Evolutionary conservation across 2,888 invertebrate species (phyloP).

Genomic region (Teleogryllus oceanicus): DNA sequence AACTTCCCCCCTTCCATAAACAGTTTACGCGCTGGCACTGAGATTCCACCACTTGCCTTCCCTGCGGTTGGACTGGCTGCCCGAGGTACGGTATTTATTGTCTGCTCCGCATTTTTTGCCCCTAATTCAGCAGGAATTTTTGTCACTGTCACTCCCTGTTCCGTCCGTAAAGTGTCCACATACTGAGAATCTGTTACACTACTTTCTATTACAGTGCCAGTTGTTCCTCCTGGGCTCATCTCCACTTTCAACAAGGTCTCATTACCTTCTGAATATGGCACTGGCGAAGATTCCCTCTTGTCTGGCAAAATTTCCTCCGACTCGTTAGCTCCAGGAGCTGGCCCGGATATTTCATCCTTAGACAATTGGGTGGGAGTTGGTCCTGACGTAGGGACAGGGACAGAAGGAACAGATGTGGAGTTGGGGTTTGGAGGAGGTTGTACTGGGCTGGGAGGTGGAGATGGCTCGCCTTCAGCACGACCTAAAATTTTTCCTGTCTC

Average conservation of each 20-base stretch:
- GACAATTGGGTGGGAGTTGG: slow-evolving; percentile 19
- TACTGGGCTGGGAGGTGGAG: slow-evolving; percentile 52
- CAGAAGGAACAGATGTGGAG: slow-evolving; percentile 40
- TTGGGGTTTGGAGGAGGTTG: slow-evolving; percentile 44
- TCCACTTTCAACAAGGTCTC: slow-evolving; percentile 44
- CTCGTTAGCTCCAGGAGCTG: slow-evolving; percentile 49
- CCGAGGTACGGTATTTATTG: neutral
- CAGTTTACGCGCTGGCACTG: slow-evolving; percentile 34
- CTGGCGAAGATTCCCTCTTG: slow-evolving; percentile 32
- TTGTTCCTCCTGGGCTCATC: slow-evolving; percentile 63
- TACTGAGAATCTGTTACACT: slow-evolving; percentile 22
- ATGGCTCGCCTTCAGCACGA: slow-evolving; percentile 61
- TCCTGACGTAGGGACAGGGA: slow-evolving; percentile 37
- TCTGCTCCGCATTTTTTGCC: slow-evolving; percentile 24
- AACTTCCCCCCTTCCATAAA: slow-evolving; percentile 24
- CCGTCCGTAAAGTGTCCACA: slow-evolving; percentile 32
- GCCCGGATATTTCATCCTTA: neutral
- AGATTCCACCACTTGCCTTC: slow-evolving; percentile 29
- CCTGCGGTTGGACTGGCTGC: slow-evolving; percentile 7
- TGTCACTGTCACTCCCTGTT: slow-evolving; percentile 32
- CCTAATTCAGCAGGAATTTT: slow-evolving; percentile 29
- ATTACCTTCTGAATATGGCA: slow-evolving; percentile 47
- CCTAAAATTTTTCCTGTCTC: slow-evolving; percentile 58
- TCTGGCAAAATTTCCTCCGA: slow-evolving; percentile 35
- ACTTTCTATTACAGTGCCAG: slow-evolving; percentile 56